A percentile compares a stretch with the other conserved stretches of the same genome.
These are phyloP conservation scores for Phoxinus phoxinus DNA, from an alignment of 2,113 vertebrate genomes.

Conservation along the genomic window DNA sequence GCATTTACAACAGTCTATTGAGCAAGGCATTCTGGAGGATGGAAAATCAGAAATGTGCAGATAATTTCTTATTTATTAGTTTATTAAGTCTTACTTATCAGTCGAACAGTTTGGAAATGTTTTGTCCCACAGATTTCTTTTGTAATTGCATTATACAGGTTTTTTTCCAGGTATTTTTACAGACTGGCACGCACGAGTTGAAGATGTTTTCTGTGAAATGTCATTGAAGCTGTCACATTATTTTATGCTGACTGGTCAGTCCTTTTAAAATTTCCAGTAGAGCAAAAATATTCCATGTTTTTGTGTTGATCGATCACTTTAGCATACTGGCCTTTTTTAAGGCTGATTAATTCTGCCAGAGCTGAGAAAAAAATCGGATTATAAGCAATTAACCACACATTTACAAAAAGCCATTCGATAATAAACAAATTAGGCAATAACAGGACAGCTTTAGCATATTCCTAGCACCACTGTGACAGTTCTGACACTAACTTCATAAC, in stretches of 20 bases:
- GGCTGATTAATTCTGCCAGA: conserved; percentile 1
- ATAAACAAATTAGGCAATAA: background rate
- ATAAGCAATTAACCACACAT: conserved; percentile 23
- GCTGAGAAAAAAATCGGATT: conserved; percentile 1
- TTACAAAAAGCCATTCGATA: background rate
- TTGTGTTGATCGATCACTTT: background rate
- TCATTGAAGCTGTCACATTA: background rate
- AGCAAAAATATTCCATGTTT: background rate
- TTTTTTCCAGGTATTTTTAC: background rate
- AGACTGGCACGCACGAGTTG: too few species aligned
- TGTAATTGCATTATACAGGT: background rate
- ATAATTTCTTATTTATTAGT: too few species aligned
- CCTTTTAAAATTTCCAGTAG: background rate
- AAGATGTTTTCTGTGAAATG: background rate
- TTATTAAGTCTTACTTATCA: background rate
- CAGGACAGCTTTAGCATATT: background rate
- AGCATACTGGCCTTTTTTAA: background rate
- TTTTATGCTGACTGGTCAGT: background rate
- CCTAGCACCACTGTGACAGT: background rate
- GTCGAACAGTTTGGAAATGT: too few species aligned
- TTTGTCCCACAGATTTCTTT: too few species aligned
- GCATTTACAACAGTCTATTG: background rate
- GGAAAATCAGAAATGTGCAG: background rate
- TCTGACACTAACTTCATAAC: background rate
- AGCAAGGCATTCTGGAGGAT: background rate